Evolutionary conservation across 2,888 invertebrate genomes (phyloP).

Genomic region (Nephrotoma guestfalica): DNA sequence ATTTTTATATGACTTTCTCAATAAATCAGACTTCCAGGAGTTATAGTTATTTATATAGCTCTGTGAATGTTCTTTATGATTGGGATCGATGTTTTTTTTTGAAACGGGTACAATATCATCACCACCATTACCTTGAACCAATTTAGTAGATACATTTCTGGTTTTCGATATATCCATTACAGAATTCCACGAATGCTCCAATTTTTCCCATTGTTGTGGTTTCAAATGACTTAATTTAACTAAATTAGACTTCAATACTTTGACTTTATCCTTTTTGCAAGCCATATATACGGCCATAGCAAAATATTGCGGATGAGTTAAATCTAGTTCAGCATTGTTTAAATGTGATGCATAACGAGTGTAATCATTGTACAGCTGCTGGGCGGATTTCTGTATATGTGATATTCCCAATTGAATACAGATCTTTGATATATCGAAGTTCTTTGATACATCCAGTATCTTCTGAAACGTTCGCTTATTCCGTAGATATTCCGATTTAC

Average conservation of each 20-base stretch:
- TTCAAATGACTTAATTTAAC: slow-evolving; percentile 42
- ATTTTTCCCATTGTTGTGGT: slow-evolving; percentile 42
- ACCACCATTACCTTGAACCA: background rate
- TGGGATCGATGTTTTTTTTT: background rate
- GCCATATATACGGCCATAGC: slow-evolving; percentile 49
- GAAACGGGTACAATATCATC: background rate
- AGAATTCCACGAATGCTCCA: slow-evolving; percentile 43
- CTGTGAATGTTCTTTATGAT: background rate
- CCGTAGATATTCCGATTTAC: slow-evolving; percentile 38
- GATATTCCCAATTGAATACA: slow-evolving; percentile 42
- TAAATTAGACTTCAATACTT: slow-evolving; percentile 40
- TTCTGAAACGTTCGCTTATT: slow-evolving; percentile 43
- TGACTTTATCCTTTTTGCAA: slow-evolving; percentile 43
- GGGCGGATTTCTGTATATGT: slow-evolving; percentile 34
- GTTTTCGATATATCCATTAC: background rate
- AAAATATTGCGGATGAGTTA: slow-evolving; percentile 46
- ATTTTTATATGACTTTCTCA: background rate
- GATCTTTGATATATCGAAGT: slow-evolving; percentile 37
- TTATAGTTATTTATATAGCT: background rate
- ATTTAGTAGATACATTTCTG: background rate
- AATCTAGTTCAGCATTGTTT: slow-evolving; percentile 37
- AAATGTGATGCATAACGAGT: slow-evolving; percentile 24
- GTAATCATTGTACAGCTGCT: slow-evolving; percentile 38
- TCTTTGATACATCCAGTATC: slow-evolving; percentile 41
- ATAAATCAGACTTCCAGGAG: background rate